Conservation (phyloP, 2,888 invertebrate genomes). For the Crematogaster levior region DNA sequence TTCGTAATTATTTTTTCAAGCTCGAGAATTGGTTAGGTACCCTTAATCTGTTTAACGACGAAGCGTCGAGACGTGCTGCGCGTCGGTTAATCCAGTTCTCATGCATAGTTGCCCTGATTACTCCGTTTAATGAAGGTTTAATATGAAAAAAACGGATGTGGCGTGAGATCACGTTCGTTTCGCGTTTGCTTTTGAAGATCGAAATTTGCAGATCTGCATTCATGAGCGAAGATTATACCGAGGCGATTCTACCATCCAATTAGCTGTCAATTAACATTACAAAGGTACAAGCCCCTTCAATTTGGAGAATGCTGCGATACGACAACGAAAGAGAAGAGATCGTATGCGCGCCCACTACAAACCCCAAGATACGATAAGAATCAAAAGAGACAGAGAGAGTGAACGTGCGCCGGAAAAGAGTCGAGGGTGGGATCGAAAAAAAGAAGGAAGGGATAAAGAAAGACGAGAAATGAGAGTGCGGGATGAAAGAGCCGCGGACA, state of each 20-base stretch:
- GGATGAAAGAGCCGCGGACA: slow-evolving; percentile 65
- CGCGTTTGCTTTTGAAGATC: slow-evolving; percentile 20
- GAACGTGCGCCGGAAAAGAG: neutral
- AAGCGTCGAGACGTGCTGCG: slow-evolving; percentile 22
- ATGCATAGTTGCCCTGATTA: slow-evolving; percentile 29
- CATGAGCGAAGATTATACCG: neutral
- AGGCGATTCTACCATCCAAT: slow-evolving; percentile 21
- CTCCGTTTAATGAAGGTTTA: slow-evolving; percentile 42
- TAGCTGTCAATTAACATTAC: slow-evolving; percentile 47
- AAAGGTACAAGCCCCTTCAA: slow-evolving; percentile 44
- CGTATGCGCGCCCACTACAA: neutral
- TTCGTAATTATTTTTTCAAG: slow-evolving; percentile 71
- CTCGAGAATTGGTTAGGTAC: slow-evolving; percentile 45
- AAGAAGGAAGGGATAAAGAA: neutral
- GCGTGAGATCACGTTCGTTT: slow-evolving; percentile 19
- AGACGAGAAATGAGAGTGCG: slow-evolving; percentile 22
- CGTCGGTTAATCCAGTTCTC: slow-evolving; percentile 51
- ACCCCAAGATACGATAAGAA: neutral
- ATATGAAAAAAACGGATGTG: slow-evolving; percentile 38
- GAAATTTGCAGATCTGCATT: slow-evolving; percentile 59
- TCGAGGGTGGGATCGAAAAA: neutral
- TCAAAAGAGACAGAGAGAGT: slow-evolving; percentile 15
- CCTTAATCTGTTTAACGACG: slow-evolving; percentile 59
- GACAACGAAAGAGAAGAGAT: slow-evolving; percentile 41
- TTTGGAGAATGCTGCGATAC: slow-evolving; percentile 54